Percentiles rank a stretch among this genome's conserved stretches.
Evolutionary conservation across 2,113 vertebrate species (phyloP).

Genomic region (Vulpes lagopus): DNA sequence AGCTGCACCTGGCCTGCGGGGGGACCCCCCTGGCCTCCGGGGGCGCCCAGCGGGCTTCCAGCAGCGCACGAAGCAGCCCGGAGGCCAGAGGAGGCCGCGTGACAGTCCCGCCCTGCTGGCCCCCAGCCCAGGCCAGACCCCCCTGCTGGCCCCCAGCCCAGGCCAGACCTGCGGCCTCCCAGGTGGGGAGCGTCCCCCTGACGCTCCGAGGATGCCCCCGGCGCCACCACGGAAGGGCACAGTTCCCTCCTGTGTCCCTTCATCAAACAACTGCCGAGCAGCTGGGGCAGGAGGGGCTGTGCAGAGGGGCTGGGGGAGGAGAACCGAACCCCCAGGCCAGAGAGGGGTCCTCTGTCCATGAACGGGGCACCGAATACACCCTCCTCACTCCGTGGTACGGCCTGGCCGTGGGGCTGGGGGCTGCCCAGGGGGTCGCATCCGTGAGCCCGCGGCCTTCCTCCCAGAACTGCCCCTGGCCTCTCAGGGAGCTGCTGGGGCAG

Average conservation of each 20-base stretch:
- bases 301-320: not conserved
- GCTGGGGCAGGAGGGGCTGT: not conserved
- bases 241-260: not conserved
- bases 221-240: not conserved
- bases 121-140: too few species aligned
- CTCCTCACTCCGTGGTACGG: rapidly evolving
- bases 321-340: not conserved
- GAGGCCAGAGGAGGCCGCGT: too few species aligned
- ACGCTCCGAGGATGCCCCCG: too few species aligned
- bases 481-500: not conserved
- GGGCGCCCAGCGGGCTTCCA: too few species aligned
- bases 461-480: not conserved
- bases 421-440: too few species aligned
- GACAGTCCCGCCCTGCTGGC: too few species aligned
- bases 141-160: too few species aligned
- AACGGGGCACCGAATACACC: rapidly evolving
- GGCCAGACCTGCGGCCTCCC: too few species aligned
- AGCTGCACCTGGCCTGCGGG: not conserved
- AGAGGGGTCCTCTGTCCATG: not conserved
- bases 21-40: not conserved
- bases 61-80: too few species aligned
- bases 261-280: not conserved
- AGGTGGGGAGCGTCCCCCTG: too few species aligned
- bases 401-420: rapidly evolving
- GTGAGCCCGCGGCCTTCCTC: not conserved